Base-by-base conservation (phyloP, 2,888 invertebrate genomes). In the Pteria penguin region DNA sequence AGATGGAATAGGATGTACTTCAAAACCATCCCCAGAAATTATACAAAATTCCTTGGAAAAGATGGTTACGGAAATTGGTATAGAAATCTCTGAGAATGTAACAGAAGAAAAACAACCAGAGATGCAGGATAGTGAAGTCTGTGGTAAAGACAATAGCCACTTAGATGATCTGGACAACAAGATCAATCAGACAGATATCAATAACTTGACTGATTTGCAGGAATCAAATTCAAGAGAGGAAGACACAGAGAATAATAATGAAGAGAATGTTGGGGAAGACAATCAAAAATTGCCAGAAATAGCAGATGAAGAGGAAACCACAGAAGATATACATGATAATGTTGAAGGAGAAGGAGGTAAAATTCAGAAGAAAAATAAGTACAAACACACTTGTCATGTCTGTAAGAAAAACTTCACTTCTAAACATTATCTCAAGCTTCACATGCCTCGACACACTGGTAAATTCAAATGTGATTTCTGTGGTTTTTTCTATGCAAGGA, bases 361-460 rank as follows among this genome's bases (percentile, higher is more conserved):
- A 57, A 27, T 68, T 31, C 31, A 27, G 26, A 57, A 45, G 24
- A 79, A 82, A 61, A 78, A 80, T 11, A 75, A 76, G 1, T 69
- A 60, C 18, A 22, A 60, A 11, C 33, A 68, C 57, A 22, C 52
- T 1, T 91, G 90, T 72, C 83, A 84, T 4, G 75, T 86, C 22
- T 91, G 91, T 78, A 85, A 85, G 2, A 93, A 93, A 76, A 84
- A 87, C 4, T 94, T 94, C 83, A 85, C 84, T 1, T 90, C 92
- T 65, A 90, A 92, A 74, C 93, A 93, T 81, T 93, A 93, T 77
- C 87, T 94, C 2, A 89, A 89, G 29, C 88, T 93, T 8, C 94
- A 94, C 80, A 86, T 91, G 72, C 86, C 89, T 1, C 89, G 89
- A 33, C 93, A 93, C 79, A 91, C 90, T 36, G 90, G 90, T 79